Evolutionary conservation across 2,113 vertebrate genomes (phyloP).

Genomic region (Turdus rufiventris): DNA sequence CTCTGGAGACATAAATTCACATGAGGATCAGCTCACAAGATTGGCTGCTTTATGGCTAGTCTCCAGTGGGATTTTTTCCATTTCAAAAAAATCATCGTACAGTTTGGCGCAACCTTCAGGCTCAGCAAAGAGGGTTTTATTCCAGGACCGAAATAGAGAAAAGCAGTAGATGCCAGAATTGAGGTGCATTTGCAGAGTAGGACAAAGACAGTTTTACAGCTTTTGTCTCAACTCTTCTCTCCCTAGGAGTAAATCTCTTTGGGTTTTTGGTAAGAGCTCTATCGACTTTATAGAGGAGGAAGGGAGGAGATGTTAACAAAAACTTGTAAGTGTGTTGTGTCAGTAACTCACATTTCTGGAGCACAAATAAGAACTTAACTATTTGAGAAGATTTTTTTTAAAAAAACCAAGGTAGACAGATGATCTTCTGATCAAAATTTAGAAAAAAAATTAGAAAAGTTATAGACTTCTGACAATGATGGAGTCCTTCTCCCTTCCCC

Average conservation of each 20-base stretch:
- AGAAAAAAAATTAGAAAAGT: background rate
- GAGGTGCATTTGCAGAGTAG: background rate
- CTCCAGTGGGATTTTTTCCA: conserved; percentile 14
- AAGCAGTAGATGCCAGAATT: conserved; percentile 11
- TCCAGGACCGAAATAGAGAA: conserved; percentile 30
- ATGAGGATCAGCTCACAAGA: conserved; percentile 9
- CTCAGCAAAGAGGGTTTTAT: conserved; percentile 14
- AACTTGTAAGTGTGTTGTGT: background rate
- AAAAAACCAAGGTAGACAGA: background rate
- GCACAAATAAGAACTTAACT: background rate
- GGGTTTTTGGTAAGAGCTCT: conserved; percentile 24
- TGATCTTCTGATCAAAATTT: conserved; percentile 9
- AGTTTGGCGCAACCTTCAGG: conserved; percentile 31
- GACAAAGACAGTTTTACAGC: conserved; percentile 7
- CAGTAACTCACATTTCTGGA: background rate
- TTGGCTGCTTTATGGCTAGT: background rate
- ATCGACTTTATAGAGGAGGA: background rate
- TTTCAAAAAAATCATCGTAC: conserved; percentile 23
- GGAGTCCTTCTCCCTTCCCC: conserved; percentile 24
- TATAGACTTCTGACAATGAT: background rate
- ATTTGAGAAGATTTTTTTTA: conserved; percentile 1
- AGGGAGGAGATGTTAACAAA: background rate
- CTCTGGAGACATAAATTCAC: conserved; percentile 5
- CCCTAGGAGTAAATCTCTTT: background rate
- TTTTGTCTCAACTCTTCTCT: conserved; percentile 29